Evolutionary conservation across 1,140 invertebrate species (phyloP).

Genomic region (Teleopsis dalmanni): DNA sequence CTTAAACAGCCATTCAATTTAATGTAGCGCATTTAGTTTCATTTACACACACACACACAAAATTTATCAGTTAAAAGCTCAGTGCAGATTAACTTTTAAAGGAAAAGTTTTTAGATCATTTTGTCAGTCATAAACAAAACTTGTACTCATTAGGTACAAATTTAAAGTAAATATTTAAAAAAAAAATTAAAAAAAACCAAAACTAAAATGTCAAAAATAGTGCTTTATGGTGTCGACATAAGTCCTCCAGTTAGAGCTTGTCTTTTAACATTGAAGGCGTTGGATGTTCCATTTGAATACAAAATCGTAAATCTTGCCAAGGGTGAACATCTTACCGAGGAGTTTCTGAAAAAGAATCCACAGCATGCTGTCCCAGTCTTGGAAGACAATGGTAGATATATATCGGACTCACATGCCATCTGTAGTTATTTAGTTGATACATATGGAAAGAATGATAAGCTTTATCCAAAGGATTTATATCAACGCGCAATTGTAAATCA

Average conservation of each 20-base stretch:
- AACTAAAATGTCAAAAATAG: conserved; percentile 16
- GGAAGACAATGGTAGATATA: conserved; percentile 9
- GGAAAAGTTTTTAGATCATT: too few relatives aligned
- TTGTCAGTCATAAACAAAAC: too few relatives aligned
- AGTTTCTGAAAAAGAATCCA: conserved; percentile 44
- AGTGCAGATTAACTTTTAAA: too few relatives aligned
- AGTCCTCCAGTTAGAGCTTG: conserved; percentile 14
- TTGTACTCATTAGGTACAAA: too few relatives aligned
- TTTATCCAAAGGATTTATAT: conserved; percentile 51
- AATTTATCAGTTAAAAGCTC: too few relatives aligned
- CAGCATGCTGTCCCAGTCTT: conserved; percentile 25
- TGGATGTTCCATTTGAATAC: conserved; percentile 14
- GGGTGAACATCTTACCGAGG: conserved; percentile 50
- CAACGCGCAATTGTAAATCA: conserved; percentile 49
- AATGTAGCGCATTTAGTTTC: too few relatives aligned
- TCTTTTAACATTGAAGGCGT: conserved; percentile 6
- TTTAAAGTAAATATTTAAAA: too few relatives aligned
- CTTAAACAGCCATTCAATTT: too few relatives aligned
- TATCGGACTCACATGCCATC: conserved; percentile 23
- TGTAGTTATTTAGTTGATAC: conserved; percentile 26
- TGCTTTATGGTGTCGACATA: conserved; percentile 3
- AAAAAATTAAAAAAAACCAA: background rate
- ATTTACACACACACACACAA: too few relatives aligned
- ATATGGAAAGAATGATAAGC: conserved; percentile 41
- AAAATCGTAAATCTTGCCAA: conserved; percentile 3